Conservation (phyloP, 2,888 invertebrate genomes). For the Acrocyrtus sp. region DNA sequence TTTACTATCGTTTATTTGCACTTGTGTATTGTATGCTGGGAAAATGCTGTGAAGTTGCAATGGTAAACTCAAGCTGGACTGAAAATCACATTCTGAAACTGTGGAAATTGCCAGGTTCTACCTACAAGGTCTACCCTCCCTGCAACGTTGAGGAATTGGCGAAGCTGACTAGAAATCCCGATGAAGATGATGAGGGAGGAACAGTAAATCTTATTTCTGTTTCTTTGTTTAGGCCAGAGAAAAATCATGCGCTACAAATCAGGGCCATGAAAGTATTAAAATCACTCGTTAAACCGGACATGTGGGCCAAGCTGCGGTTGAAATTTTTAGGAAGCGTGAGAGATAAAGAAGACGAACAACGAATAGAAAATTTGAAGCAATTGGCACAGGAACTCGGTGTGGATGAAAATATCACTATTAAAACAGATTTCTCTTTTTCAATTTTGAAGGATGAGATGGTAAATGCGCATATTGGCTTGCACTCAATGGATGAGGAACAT, state of each 20-base stretch:
- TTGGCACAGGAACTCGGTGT: conserved; percentile 84
- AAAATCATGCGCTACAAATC: conserved; percentile 94
- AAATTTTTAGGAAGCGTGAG: conserved; percentile 93
- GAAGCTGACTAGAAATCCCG: conserved; percentile 67
- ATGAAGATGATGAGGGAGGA: conserved; percentile 66
- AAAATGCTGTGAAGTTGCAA: conserved; percentile 81
- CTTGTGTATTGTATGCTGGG: conserved; percentile 86
- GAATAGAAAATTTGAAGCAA: conserved; percentile 85
- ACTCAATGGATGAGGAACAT: conserved; percentile 99
- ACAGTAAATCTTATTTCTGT: conserved; percentile 84
- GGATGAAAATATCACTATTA: conserved; percentile 86
- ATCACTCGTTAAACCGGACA: conserved; percentile 75
- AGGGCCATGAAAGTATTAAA: conserved; percentile 84
- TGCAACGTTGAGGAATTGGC: conserved; percentile 84
- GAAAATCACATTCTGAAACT: conserved; percentile 87
- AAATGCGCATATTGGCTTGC: conserved; percentile 82
- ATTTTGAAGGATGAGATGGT: conserved; percentile 79
- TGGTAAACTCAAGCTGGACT: conserved; percentile 98
- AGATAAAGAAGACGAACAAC: conserved; percentile 80
- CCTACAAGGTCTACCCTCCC: conserved; percentile 84
- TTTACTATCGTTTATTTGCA: conserved; percentile 93
- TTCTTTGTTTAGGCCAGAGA: conserved; percentile 97
- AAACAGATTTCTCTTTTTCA: conserved; percentile 85
- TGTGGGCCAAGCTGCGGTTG: conserved; percentile 78
- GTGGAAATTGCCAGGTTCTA: conserved; percentile 65